Conservation (phyloP, 2,113 vertebrate species). For the Edolisoma coerulescens region DNA sequence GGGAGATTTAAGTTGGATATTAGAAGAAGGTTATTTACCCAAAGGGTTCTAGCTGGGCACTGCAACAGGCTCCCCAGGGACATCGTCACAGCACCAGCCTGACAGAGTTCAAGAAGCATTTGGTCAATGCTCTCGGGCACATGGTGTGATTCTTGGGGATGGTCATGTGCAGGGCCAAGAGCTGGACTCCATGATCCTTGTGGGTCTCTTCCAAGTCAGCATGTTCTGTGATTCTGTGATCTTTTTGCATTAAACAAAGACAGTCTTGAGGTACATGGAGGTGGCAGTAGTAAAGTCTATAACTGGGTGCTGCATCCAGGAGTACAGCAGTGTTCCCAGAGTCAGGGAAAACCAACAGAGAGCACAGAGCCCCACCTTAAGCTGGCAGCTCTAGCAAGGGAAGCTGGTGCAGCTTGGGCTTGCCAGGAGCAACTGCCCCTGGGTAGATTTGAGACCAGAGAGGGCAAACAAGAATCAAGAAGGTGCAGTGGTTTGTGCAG, state of each 20-base stretch:
- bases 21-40: not conserved
- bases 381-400: not conserved
- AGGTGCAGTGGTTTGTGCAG: rapidly evolving
- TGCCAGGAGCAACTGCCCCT: rapidly evolving
- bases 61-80: rapidly evolving
- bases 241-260: not conserved
- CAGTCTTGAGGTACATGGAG: rapidly evolving
- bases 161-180: too few relatives aligned
- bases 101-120: not conserved
- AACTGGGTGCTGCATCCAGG: rapidly evolving
- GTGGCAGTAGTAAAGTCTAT: rapidly evolving
- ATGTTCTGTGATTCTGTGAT: not conserved
- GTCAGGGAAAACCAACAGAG: rapidly evolving
- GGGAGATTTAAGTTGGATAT: not conserved
- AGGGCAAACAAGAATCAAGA: rapidly evolving
- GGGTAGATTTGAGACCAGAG: too few relatives aligned
- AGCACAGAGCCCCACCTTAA: too few relatives aligned
- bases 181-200: rapidly evolving
- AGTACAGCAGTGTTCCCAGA: rapidly evolving
- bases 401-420: rapidly evolving
- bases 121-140: not conserved
- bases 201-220: not conserved
- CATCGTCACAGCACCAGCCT: not conserved
- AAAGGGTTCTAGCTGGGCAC: rapidly evolving
- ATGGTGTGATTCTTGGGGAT: not conserved